Conservation (phyloP, 2,113 vertebrate species). For the Cephalopterus ornatus region DNA sequence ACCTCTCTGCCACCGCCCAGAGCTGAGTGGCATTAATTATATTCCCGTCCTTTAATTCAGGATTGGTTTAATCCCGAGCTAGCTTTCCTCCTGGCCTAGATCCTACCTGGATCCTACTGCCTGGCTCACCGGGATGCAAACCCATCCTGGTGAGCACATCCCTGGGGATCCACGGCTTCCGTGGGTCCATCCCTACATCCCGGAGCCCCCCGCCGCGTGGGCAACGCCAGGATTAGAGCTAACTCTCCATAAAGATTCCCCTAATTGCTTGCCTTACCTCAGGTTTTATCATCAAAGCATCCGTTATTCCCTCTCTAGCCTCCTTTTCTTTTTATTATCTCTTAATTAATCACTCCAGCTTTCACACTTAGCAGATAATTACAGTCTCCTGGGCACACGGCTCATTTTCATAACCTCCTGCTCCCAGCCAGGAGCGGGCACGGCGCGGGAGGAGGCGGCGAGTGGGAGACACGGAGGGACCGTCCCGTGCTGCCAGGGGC, state of each 20-base stretch:
- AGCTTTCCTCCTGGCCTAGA: background rate
- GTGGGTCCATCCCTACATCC: background rate
- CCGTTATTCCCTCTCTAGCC: constrained; percentile 71
- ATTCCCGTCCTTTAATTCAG: background rate
- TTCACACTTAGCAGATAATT: constrained; percentile 82
- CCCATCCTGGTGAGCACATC: fast-evolving
- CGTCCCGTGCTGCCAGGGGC: background rate
- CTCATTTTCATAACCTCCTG: constrained; percentile 79
- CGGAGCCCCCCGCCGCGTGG: background rate
- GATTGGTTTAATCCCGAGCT: background rate
- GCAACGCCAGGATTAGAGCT: constrained; percentile 70
- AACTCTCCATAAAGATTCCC: constrained; percentile 75
- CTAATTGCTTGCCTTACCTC: constrained; percentile 81
- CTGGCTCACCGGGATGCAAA: fast-evolving
- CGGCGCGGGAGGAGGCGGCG: background rate
- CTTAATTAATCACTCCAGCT: constrained; percentile 85
- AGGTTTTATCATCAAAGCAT: constrained; percentile 79
- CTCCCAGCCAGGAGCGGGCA: constrained; percentile 53
- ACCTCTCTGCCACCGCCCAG: background rate
- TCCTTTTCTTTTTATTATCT: constrained; percentile 84
- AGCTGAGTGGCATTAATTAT: background rate
- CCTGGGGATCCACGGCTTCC: background rate
- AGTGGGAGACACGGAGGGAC: background rate
- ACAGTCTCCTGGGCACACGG: constrained; percentile 75
- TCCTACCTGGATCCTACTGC: background rate